Percentiles rank a stretch among this genome's conserved stretches.
Evolutionary conservation across 2,888 invertebrate species (phyloP).

Genomic region (Trichopria drosophilae): DNA sequence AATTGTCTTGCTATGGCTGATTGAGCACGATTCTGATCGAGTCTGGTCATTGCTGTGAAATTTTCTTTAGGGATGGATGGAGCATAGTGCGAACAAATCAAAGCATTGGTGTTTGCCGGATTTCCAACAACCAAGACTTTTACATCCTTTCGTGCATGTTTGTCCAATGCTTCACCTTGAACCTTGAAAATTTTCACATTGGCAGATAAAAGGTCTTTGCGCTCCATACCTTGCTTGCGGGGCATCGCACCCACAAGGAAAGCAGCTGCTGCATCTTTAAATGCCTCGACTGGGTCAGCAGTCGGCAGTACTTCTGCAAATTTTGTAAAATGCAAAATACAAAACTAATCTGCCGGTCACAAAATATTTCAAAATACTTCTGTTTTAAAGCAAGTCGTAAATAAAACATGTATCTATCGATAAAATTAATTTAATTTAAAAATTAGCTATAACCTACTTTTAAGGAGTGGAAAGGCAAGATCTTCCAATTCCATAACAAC

Average conservation of each 20-base stretch:
- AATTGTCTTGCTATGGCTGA: constrained; percentile 81
- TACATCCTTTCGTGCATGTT: constrained; percentile 86
- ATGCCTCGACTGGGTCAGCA: constrained; percentile 86
- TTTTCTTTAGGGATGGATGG: constrained; percentile 95
- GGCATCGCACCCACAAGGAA: constrained; percentile 99
- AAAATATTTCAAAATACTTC: too few relatives aligned
- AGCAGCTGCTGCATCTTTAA: constrained; percentile 93
- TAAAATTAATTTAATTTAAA: background rate
- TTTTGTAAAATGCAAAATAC: too few relatives aligned
- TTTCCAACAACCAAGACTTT: constrained; percentile 98
- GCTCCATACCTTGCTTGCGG: constrained; percentile 95
- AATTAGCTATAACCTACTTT: constrained; percentile 59
- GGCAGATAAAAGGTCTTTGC: constrained; percentile 94
- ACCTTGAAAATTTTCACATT: constrained; percentile 98
- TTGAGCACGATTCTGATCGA: constrained; percentile 97
- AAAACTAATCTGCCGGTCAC: too few relatives aligned
- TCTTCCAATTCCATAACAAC: constrained; percentile 98
- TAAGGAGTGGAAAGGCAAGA: constrained; percentile 88
- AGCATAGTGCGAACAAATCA: constrained; percentile 93
- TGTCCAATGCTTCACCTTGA: constrained; percentile 92
- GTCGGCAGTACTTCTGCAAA: constrained; percentile 77
- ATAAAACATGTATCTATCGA: too few relatives aligned
- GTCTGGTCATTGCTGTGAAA: constrained; percentile 96
- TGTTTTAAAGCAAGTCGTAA: background rate
- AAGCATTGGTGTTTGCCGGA: constrained; percentile 98